Conservation (phyloP, 2,888 invertebrate genomes). For the Catonia carolina region DNA sequence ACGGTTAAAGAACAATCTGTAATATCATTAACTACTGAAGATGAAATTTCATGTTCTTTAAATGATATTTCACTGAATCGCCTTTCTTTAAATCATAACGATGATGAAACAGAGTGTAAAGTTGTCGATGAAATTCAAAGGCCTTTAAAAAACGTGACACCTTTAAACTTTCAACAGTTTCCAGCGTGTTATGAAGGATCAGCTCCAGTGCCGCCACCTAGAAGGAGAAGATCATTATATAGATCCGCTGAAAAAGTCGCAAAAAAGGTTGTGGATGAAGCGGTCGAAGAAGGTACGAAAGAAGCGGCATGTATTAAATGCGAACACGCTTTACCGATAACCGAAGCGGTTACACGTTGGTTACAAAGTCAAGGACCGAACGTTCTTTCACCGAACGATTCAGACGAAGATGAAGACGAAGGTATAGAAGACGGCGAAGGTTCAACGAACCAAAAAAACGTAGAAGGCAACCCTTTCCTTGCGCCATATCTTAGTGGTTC, state of each 20-base stretch:
- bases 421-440: slow-evolving; percentile 32
- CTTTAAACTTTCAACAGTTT: slow-evolving; percentile 8
- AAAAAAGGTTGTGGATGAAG: slow-evolving; percentile 22
- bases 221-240: slow-evolving; percentile 25
- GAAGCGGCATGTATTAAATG: slow-evolving; percentile 13
- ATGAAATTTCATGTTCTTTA: too few species aligned
- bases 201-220: slow-evolving; percentile 27
- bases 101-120: too few species aligned
- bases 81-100: too few species aligned
- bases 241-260: slow-evolving; percentile 28
- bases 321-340: slow-evolving; percentile 43
- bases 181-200: slow-evolving; percentile 6
- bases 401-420: slow-evolving; percentile 35
- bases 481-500: slow-evolving; percentile 35
- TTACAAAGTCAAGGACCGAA: slow-evolving; percentile 37
- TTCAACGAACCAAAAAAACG: slow-evolving; percentile 40
- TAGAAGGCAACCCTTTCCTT: slow-evolving; percentile 39
- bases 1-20: too few species aligned
- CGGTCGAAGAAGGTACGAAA: slow-evolving; percentile 20
- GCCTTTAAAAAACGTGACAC: too few species aligned
- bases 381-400: slow-evolving; percentile 21
- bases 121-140: too few species aligned
- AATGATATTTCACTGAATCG: too few species aligned
- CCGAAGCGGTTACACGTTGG: slow-evolving; percentile 55
- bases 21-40: too few species aligned